Base-by-base conservation (phyloP, 2,888 invertebrate genomes). In the Dynastes maya region DNA sequence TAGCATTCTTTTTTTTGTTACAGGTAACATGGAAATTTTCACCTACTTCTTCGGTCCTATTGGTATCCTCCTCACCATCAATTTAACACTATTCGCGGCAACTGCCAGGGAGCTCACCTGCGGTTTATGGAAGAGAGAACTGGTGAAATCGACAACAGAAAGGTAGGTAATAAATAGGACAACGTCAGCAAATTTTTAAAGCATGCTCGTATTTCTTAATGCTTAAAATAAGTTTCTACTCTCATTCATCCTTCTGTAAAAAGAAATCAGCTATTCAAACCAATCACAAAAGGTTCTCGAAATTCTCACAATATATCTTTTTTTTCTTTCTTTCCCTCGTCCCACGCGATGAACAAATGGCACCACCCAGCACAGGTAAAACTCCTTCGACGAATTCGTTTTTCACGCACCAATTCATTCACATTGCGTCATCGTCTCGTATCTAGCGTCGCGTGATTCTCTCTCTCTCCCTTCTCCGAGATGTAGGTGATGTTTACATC, bases 21-120 rank as follows among this genome's bases (percentile, higher is more conserved):
- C 89, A 93, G 93, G 92, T 83, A 94, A 94, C 88, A 91, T 93
- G 89, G 95, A 96, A 88, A 94, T 95, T 80, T 91, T 96, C 82
- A 94, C 95, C 5, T 96, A 95, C 89, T 96, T 96, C 90, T 96
- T 93, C 88, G 96, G 95, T 6, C 96, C 96, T 8, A 93, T 97
- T 82, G 96, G 96, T 78, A 91, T 94, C 80, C 91, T 96, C 81
- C 90, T 96, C 82, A 91, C 93, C 83, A 91, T 96, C 82, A 96
- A 96, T 88, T 91, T 96, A 80, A 90, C 94, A 78, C 92, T 97
- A 80, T 96, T 96, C 89, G 91, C 93, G 45, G 93, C 94, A 80
- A 96, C 96, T 51, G 95, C 96, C 72, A 92, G 95, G 79, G 96
- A 96, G 90, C 90, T 96, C 83, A 96, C 96, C 29, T 96, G 96